A percentile compares a stretch with the other conserved stretches of the same genome.
phyloP scores from a whole-genome alignment of 2,888 invertebrate genomes.

The Chironomus riparius region DNA sequence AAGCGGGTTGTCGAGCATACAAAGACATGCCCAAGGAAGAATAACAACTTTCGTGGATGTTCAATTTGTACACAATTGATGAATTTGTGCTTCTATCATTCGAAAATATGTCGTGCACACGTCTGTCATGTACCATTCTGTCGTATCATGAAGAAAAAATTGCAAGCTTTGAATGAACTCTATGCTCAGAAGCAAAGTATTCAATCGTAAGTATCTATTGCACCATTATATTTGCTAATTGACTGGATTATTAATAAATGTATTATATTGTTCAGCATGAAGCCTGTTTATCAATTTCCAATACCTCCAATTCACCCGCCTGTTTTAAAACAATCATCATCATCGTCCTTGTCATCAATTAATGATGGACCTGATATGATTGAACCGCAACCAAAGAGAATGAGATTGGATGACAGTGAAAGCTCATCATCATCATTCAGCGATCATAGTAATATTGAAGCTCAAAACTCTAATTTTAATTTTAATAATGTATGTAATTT shows the following conservation, averaged over 20 bases:
- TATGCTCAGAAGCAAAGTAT: constrained; percentile 13
- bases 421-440: neutral
- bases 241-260: neutral
- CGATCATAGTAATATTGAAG: constrained; percentile 4
- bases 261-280: constrained; percentile 7
- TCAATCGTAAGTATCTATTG: constrained; percentile 8
- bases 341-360: neutral
- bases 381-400: constrained; percentile 25
- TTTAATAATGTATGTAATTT: constrained; percentile 11
- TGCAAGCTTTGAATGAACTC: constrained; percentile 11
- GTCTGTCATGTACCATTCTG: constrained; percentile 25
- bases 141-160: constrained; percentile 13
- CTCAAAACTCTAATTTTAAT: constrained; percentile 6
- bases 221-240: neutral
- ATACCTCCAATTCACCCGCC: constrained; percentile 15
- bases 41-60: neutral
- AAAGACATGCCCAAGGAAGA: constrained; percentile 10
- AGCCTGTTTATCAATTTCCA: constrained; percentile 21
- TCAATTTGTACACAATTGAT: constrained; percentile 18
- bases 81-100: constrained; percentile 18
- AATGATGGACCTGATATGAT: neutral
- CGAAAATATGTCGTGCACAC: constrained; percentile 5
- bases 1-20: constrained; percentile 22
- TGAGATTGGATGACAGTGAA: constrained; percentile 6
- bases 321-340: neutral